Base-by-base conservation (phyloP, 1,140 invertebrate species). In the Cecropterus lyciades region DNA sequence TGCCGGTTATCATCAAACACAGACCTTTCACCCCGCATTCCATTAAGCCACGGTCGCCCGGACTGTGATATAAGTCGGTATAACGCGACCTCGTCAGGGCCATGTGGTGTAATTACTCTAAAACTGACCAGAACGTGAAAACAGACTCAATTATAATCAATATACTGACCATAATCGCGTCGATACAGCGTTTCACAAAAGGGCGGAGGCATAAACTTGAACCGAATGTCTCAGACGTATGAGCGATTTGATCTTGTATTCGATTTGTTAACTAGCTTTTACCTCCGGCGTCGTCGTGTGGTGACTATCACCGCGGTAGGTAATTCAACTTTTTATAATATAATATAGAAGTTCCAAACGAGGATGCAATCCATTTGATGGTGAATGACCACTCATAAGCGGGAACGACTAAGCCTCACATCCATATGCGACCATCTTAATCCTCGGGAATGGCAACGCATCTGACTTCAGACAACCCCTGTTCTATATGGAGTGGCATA, bases 1-100 rank as follows among this genome's bases (percentile, higher is more conserved):
- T 74, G n/a, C 45, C 71, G 72, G 72, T 68, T 56, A 42, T 75
- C n/a, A 65, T 67, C 37, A 65, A 52, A 53, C 42, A 11, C 37
- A 10, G 52, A 68, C 77, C 81, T 82, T 82, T 84, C 80, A 80
- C 83, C 70, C 65, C 59, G 65, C 83, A 85, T 85, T 82, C 83
- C 78, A 71, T 48, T 46, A 43, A 24, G 75, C 67, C 77, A 80
- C 70, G 73, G 77, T 48, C 79, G 60, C 69, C 75, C 70, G 79
- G 75, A 74, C 76, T 69, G 62, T 83, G 75, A 78, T 79, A 82
- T 82, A 77, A 79, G 69, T 70, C 64, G 24, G 72, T 66, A 76
- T 69, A 71, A 72, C 37, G 42, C 59, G 72, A 80, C 81, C 83
- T 82, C 69, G 73, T 11, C 60, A 33, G 57, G 63, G 73, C 30